Percentiles rank a stretch among this genome's conserved stretches.
These are phyloP conservation scores for Drosophila pruinosa DNA, from an alignment of 1,140 invertebrate species.

Conservation along the genomic window DNA sequence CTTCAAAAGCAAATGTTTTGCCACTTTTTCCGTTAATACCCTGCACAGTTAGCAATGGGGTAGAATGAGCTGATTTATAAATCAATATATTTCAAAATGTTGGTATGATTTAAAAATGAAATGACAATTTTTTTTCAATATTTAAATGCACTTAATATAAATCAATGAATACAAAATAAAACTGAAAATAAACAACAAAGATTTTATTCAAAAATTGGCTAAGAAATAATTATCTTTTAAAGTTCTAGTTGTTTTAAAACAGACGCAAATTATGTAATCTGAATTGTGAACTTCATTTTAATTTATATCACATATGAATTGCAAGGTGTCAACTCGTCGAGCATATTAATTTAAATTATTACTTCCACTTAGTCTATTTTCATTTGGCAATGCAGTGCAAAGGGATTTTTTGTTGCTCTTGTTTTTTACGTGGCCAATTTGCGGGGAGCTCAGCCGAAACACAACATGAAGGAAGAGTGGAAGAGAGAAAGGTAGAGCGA, in stretches of 20 bases:
- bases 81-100: background rate
- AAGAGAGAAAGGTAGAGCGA: background rate
- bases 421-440: slow-evolving; percentile 59
- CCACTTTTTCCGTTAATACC: slow-evolving; percentile 11
- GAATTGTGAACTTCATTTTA: too few species aligned
- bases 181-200: too few species aligned
- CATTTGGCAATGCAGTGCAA: slow-evolving; percentile 41
- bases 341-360: background rate
- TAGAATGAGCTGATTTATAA: background rate
- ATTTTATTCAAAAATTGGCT: too few species aligned
- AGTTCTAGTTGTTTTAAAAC: too few species aligned
- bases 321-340: background rate
- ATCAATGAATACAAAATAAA: too few species aligned
- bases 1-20: slow-evolving; percentile 69
- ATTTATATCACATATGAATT: too few species aligned
- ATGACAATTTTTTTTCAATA: background rate
- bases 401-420: slow-evolving; percentile 15
- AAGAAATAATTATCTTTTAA: too few species aligned
- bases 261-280: too few species aligned
- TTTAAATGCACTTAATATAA: too few species aligned
- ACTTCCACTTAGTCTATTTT: slow-evolving; percentile 37
- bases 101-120: too few species aligned
- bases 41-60: background rate
- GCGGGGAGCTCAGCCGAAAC: slow-evolving; percentile 4
- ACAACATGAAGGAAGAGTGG: background rate